These are phyloP conservation scores for Drosophila gunungcola DNA, from an alignment of 1,140 invertebrate genomes.

Conservation along the genomic window DNA sequence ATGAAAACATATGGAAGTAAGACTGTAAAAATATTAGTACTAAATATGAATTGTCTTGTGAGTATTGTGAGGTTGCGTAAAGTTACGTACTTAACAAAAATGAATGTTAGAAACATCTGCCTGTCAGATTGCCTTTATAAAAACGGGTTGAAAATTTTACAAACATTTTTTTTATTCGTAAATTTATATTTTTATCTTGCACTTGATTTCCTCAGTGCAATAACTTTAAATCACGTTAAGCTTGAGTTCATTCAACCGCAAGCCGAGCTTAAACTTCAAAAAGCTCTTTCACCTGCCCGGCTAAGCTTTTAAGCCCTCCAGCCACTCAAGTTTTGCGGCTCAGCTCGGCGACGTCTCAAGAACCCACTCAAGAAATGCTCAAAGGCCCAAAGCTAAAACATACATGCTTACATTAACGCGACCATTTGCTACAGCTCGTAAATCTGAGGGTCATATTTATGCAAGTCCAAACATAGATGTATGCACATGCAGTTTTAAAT, in stretches of 20 bases:
- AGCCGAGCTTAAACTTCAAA: constrained; percentile 43
- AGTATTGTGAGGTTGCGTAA: no score
- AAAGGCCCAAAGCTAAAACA: constrained; percentile 10
- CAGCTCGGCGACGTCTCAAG: constrained; percentile 58
- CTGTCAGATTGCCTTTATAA: no score
- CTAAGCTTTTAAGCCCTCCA: constrained; percentile 44
- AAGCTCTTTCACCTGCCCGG: constrained; percentile 45
- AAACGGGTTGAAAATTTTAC: no score
- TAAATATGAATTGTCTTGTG: no score
- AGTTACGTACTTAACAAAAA: no score
- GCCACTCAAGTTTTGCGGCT: constrained; percentile 55
- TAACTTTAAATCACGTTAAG: constrained; percentile 14
- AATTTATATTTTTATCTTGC: neutral
- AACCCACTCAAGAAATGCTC: constrained; percentile 47
- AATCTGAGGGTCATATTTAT: constrained; percentile 26
- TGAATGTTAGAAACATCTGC: no score
- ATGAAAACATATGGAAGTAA: no score
- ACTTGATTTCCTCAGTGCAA: constrained; percentile 2
- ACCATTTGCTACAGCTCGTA: constrained; percentile 23
- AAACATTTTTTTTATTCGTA: neutral
- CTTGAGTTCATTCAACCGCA: constrained; percentile 64
- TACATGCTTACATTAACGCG: constrained; percentile 14
- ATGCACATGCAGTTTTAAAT: constrained; percentile 40
- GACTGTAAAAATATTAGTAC: no score
- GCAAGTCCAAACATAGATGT: neutral